Conservation (phyloP, 2,113 vertebrate species). For the Hiodon alosoides region DNA sequence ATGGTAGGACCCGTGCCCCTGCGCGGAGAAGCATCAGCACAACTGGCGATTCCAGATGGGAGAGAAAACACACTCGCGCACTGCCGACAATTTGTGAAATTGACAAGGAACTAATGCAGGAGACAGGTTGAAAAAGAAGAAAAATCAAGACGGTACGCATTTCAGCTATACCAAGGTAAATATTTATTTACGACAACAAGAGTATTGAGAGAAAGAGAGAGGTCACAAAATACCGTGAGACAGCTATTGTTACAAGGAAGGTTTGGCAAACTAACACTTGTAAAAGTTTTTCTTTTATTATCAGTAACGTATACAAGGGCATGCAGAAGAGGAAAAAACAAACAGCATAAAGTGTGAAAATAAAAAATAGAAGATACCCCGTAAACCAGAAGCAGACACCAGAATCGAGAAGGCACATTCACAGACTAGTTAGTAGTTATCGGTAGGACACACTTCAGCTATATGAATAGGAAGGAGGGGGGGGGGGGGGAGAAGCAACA, state of each 20-base stretch:
- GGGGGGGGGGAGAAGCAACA: conserved; percentile 49
- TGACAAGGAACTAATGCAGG: conserved; percentile 62
- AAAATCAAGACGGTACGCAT: conserved; percentile 76
- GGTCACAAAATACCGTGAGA: conserved; percentile 82
- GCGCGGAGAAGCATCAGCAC: not conserved
- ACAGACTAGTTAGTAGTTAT: conserved; percentile 77
- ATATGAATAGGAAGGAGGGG: conserved; percentile 34
- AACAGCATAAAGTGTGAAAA: conserved; percentile 39
- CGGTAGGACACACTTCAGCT: conserved; percentile 55
- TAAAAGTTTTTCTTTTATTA: conserved; percentile 58
- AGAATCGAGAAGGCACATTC: conserved; percentile 89
- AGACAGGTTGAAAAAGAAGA: conserved; percentile 42
- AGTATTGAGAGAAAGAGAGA: conserved; percentile 71
- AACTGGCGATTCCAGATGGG: not conserved
- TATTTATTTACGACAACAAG: conserved; percentile 96
- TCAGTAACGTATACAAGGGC: conserved; percentile 62
- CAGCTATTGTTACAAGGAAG: conserved; percentile 80
- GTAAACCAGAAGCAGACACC: conserved; percentile 66
- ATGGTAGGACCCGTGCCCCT: too few species aligned
- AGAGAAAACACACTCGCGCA: too few species aligned
- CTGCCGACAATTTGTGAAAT: conserved; percentile 70
- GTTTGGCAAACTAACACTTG: conserved; percentile 67
- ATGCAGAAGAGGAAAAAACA: conserved; percentile 56
- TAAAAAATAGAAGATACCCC: conserved; percentile 41
- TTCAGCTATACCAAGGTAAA: conserved; percentile 93